These are phyloP conservation scores for Drosophila diplacantha DNA, from an alignment of 2,888 invertebrate genomes.

Conservation along the genomic window DNA sequence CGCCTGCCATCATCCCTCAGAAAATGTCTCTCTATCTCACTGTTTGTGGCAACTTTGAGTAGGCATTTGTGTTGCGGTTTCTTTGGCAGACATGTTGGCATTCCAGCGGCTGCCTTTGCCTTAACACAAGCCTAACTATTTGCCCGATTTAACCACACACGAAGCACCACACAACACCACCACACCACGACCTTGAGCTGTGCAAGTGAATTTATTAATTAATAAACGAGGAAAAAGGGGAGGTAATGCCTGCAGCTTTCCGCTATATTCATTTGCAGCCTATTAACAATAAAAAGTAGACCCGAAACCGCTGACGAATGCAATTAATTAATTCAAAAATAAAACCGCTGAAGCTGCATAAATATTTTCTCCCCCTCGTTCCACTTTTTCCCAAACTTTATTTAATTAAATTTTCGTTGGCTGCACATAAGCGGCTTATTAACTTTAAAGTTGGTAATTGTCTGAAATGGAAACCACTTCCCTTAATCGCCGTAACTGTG, in stretches of 20 bases:
- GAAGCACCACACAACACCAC: constrained; percentile 18
- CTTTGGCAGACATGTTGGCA: constrained; percentile 47
- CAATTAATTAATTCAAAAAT: constrained; percentile 67
- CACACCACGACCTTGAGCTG: constrained; percentile 3
- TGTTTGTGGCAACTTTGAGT: constrained; percentile 43
- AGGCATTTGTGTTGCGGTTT: constrained; percentile 38
- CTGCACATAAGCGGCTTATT: constrained; percentile 51
- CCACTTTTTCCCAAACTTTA: constrained; percentile 20
- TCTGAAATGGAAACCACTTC: constrained; percentile 37
- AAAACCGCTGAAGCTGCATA: constrained; percentile 50
- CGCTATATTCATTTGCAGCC: background rate
- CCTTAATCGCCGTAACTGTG: constrained; percentile 12
- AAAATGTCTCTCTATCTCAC: constrained; percentile 14
- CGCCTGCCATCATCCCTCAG: constrained; percentile 1
- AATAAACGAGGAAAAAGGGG: constrained; percentile 1
- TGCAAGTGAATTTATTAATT: constrained; percentile 44
- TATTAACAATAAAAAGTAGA: constrained; percentile 28
- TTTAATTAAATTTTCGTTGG: constrained; percentile 32
- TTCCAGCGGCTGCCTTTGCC: constrained; percentile 43
- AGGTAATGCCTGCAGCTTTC: background rate
- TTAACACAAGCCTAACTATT: constrained; percentile 33
- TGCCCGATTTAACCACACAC: constrained; percentile 38
- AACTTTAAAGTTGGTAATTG: constrained; percentile 55
- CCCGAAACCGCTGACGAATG: constrained; percentile 65
- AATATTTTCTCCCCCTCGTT: constrained; percentile 17